Percentiles rank a stretch among this genome's conserved stretches.
Evolutionary conservation across 2,113 vertebrate species (phyloP).

Genomic region (Psilopogon haemacephalus): DNA sequence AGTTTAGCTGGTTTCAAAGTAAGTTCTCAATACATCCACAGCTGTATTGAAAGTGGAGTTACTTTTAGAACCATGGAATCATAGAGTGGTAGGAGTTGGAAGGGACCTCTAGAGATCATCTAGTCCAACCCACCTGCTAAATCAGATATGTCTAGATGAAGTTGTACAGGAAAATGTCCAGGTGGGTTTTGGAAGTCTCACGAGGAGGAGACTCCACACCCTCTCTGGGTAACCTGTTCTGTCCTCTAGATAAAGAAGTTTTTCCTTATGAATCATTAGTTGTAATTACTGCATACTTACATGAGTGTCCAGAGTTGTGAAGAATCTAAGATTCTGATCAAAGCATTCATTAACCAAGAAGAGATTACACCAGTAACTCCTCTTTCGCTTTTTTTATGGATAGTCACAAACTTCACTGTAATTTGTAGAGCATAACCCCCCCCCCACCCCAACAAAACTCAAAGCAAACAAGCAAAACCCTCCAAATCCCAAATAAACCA

Average conservation of each 20-base stretch:
- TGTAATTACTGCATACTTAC: background rate
- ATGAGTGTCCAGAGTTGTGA: background rate
- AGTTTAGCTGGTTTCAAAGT: background rate
- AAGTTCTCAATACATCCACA: rapidly evolving
- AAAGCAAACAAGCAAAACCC: too few relatives aligned
- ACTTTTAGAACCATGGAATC: too few relatives aligned
- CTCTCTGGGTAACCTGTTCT: too few relatives aligned
- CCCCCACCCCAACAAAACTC: rapidly evolving
- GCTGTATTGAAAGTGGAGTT: background rate
- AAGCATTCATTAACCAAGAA: background rate
- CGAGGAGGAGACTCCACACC: too few relatives aligned
- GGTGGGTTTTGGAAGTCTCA: too few relatives aligned
- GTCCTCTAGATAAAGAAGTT: too few relatives aligned
- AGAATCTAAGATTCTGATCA: background rate
- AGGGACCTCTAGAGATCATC: too few relatives aligned
- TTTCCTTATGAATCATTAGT: background rate
- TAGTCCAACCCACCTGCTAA: too few relatives aligned
- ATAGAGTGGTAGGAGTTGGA: too few relatives aligned
- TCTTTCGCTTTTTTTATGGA: background rate
- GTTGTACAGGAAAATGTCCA: too few relatives aligned
- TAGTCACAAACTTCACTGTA: background rate
- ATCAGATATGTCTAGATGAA: too few relatives aligned
- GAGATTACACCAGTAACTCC: background rate
- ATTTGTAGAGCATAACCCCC: background rate
- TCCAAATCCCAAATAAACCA: too few relatives aligned